A percentile compares a stretch with the other conserved stretches of the same genome.
phyloP scores from a whole-genome alignment of 1,140 invertebrate species.

The Calosoma granatense region DNA sequence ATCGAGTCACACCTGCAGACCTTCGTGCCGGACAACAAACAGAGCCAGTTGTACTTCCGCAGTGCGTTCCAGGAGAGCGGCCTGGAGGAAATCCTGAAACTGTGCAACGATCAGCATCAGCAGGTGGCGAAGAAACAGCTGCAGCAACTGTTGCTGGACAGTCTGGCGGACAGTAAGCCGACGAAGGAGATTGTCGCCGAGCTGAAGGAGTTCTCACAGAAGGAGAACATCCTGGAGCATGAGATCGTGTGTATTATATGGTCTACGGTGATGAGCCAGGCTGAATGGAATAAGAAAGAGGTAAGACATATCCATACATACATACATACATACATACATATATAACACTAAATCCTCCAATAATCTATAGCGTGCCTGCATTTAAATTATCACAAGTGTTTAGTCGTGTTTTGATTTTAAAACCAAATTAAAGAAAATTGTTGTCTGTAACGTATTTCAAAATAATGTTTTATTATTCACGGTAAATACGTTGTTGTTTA shows the following conservation, averaged over 20 bases:
- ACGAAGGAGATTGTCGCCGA: constrained; percentile 72
- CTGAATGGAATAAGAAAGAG: constrained; percentile 98
- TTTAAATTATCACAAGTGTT: too few relatives aligned
- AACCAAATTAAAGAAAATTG: too few relatives aligned
- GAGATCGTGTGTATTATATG: constrained; percentile 83
- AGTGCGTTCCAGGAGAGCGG: constrained; percentile 76
- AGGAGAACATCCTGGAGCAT: constrained; percentile 75
- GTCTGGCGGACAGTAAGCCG: constrained; percentile 70
- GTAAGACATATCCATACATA: too few relatives aligned
- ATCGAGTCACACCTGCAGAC: constrained; percentile 82
- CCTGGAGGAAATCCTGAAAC: constrained; percentile 75
- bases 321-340: too few relatives aligned
- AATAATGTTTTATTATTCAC: too few relatives aligned
- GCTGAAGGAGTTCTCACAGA: constrained; percentile 74
- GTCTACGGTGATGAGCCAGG: constrained; percentile 85
- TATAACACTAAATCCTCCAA: too few relatives aligned
- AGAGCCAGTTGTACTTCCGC: constrained; percentile 80
- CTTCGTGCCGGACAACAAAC: constrained; percentile 87
- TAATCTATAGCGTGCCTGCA: too few relatives aligned
- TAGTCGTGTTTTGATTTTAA: too few relatives aligned
- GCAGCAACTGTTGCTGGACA: constrained; percentile 63
- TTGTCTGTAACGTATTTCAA: too few relatives aligned
- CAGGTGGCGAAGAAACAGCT: constrained; percentile 75
- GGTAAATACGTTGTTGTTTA: too few relatives aligned
- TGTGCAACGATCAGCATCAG: constrained; percentile 83